These are phyloP conservation scores for Chorisops tibialis DNA, from an alignment of 2,888 invertebrate species.

Conservation along the genomic window DNA sequence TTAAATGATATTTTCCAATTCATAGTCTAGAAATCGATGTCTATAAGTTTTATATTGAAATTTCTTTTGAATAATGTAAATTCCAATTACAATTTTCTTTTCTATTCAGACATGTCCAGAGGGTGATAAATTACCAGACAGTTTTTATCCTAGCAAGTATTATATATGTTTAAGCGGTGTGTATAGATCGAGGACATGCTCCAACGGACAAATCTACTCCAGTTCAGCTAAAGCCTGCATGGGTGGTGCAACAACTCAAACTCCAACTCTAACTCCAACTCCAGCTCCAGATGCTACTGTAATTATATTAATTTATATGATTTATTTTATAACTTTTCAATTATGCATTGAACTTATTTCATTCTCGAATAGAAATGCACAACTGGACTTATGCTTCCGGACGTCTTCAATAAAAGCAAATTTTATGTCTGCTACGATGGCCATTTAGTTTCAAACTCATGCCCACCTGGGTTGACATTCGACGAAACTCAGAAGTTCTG, in stretches of 20 bases:
- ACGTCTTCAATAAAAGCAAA: background rate
- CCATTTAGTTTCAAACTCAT: background rate
- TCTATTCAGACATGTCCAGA: background rate
- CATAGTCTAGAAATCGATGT: no score
- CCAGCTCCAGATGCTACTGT: no score
- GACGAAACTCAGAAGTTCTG: background rate
- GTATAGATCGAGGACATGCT: background rate
- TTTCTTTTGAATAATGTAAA: no score
- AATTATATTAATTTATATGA: no score
- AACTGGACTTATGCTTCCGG: background rate
- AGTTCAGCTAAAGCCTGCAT: background rate
- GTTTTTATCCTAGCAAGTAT: background rate
- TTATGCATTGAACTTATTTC: background rate
- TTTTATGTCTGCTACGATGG: constrained; percentile 13
- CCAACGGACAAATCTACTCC: background rate
- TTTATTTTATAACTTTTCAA: background rate
- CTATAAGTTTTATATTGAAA: no score
- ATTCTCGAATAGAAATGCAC: background rate
- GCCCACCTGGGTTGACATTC: background rate
- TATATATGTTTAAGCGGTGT: background rate
- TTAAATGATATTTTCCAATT: no score
- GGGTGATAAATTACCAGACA: background rate
- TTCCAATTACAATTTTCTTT: no score
- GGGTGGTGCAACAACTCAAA: background rate
- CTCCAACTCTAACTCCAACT: no score